Evolutionary conservation across 2,888 invertebrate genomes (phyloP), one percentile per base, ranked within the genome.

Genomic region (Epirrhoe alternata): DNA sequence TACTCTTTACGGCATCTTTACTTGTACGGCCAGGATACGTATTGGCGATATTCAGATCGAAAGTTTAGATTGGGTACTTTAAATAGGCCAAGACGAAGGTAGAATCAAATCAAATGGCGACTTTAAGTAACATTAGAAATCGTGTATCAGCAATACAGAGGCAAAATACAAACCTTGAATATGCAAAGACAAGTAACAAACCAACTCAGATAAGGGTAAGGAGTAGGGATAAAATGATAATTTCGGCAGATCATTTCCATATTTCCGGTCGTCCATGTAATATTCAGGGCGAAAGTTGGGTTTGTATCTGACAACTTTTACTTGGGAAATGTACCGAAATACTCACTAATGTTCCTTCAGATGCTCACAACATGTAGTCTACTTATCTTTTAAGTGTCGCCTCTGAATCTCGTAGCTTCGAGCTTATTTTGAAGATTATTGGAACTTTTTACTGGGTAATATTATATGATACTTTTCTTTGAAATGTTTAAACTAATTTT

Each of bases 161-260:
- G 17, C 53, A 42, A 42, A 33, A 50, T 35, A 50, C 56, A 51
- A 57, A 42, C 63, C 49, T 49, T 60, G 63, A 56, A 63, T 60
- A 56, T 63, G 60, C 62, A 59, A 10, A 24, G 30, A 54, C 42
- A 58, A 60, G 33, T 52, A 61, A 53, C 17, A 31, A 0, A 31
- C 53, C 17, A 38, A 38, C 56, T 14, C 42, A 47, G 31, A 55
- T 55, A 66, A 66, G 55, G 66, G 47, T 50, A 59, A n/a, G 7
- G 33, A 33, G 5, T 59, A 49, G 31, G 53, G 31, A 64, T 67
- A 57, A 67, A 67, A 67, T 67, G 52, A 67, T 67, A 61, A 67
- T 67, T 67, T 67, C 51, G 61, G 49, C 31, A 24, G 17, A 57
- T 10, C 52, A 67, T 67, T 67, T 61, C 52, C 63, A 67, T 67